Base-by-base conservation (phyloP, 2,797 vertebrate genomes). In the Glyptemys insculpta region DNA sequence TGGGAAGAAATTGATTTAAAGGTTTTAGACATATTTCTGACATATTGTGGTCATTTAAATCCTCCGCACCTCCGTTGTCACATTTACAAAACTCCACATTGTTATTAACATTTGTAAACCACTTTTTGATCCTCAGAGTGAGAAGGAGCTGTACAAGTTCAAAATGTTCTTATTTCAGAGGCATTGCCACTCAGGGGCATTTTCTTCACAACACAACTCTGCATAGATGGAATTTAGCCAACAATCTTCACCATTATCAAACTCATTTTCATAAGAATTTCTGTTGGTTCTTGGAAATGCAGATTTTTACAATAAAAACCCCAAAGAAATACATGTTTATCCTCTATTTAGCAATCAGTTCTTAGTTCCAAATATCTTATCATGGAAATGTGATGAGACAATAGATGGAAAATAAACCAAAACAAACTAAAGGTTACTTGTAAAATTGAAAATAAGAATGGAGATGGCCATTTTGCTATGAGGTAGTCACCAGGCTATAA, bases 331-430 rank as follows among this genome's bases (percentile, higher is more conserved):
- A 53, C 23, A 53, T 87, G 94, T 85, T 81, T 29, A 93, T 68
- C 81, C 5, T 0, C 5, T 72, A 91, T 90, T 88, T 5, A 92
- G 91, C 85, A 91, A 92, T 53, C 2, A 1, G 4, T 83, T 93
- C 85, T 92, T 93, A 16, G 47, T 3, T 85, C 31, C 90, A 85
- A 88, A 91, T 91, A 85, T 85, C 80, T 93, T 57, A 81, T 86
- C 41, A 88, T 7, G 44, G 14, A 83, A 65, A 88, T 90, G 74
- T 1, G 0, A 65, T 65, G 62, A n/a, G 34, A 65, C 34, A 65
- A n/a, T 31, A 65, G 34, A n/a, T n/a, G 62, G 18, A n/a, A 89
- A 82, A 3, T 47, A 44, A 65, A 65, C 34, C 62, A 34, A n/a
- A 74, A 14, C 68, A 41, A 2, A 0, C 0, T 1, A 50, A 37